phyloP scores from a whole-genome alignment of 2,113 vertebrate genomes.

The Chunga burmeisteri region DNA sequence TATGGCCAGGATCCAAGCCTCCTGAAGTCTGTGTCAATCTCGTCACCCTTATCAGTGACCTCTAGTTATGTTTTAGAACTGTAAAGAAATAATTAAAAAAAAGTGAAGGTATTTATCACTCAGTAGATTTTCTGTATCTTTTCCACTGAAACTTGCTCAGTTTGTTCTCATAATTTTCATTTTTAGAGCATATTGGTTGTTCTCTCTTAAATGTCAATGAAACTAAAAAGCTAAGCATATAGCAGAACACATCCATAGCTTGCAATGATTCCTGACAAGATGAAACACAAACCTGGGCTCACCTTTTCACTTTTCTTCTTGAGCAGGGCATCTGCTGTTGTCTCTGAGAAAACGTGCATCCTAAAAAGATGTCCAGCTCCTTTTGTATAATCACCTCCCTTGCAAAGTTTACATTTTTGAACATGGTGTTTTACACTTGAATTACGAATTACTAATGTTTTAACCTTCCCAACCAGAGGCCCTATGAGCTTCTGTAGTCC shows the following conservation, averaged over 20 bases:
- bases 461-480: slow-evolving; percentile 79
- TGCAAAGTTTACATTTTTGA: slow-evolving; percentile 55
- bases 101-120: not conserved
- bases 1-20: not conserved
- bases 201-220: not conserved
- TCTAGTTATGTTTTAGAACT: not conserved
- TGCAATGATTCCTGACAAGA: not conserved
- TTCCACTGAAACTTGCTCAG: not conserved
- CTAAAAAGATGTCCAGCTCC: slow-evolving; percentile 68
- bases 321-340: slow-evolving; percentile 2
- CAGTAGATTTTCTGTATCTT: not conserved
- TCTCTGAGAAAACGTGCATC: slow-evolving; percentile 62
- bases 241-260: not conserved
- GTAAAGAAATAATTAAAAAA: not conserved
- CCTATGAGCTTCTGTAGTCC: slow-evolving; percentile 81
- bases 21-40: not conserved
- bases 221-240: not conserved
- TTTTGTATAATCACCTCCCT: slow-evolving; percentile 25
- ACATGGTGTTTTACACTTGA: slow-evolving; percentile 72
- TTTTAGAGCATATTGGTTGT: not conserved
- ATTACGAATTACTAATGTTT: slow-evolving; percentile 74
- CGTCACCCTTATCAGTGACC: not conserved
- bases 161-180: not conserved
- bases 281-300: slow-evolving; percentile 62
- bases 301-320: slow-evolving; percentile 79